Evolutionary conservation across 2,797 vertebrate species (phyloP).

Genomic region (Cottoperca gobio): DNA sequence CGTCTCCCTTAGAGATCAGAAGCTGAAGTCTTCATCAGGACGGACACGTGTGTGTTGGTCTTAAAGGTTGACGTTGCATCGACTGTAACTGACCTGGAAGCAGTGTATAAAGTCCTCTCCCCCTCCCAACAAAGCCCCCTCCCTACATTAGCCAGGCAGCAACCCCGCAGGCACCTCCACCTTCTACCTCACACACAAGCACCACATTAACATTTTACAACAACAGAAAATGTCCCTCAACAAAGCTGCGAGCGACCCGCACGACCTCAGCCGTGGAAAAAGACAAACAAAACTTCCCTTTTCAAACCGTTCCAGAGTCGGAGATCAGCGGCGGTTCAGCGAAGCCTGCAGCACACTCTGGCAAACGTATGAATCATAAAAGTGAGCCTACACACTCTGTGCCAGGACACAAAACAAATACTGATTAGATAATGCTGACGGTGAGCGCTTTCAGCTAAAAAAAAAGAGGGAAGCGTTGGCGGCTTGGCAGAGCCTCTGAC

Average conservation of each 20-base stretch:
- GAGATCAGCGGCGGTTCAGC: conserved; percentile 39
- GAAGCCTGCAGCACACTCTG: conserved; percentile 52
- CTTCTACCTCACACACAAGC: conserved; percentile 28
- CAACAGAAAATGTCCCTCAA: conserved; percentile 51
- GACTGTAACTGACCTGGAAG: no score
- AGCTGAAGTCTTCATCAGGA: no score
- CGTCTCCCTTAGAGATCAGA: no score
- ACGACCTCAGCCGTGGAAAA: conserved; percentile 39
- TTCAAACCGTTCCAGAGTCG: conserved; percentile 20
- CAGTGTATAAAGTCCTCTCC: not conserved
- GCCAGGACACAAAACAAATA: conserved; percentile 51
- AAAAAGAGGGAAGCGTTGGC: conserved; percentile 45
- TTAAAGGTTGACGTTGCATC: not conserved
- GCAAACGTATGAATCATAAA: conserved; percentile 61
- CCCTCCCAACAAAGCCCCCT: no score
- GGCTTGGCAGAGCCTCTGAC: conserved; percentile 47
- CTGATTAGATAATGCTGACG: conserved; percentile 67
- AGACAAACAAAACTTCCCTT: conserved; percentile 57
- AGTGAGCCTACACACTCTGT: conserved; percentile 60
- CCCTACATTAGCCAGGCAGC: conserved; percentile 29
- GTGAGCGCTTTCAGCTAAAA: conserved; percentile 34
- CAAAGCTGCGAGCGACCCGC: conserved; percentile 52
- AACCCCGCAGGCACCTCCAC: conserved; percentile 31
- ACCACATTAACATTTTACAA: conserved; percentile 58
- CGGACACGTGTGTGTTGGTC: no score